Evolutionary conservation across 2,888 invertebrate species (phyloP), one percentile per base, ranked within the genome.

Genomic region (Cacoxenus indagator): DNA sequence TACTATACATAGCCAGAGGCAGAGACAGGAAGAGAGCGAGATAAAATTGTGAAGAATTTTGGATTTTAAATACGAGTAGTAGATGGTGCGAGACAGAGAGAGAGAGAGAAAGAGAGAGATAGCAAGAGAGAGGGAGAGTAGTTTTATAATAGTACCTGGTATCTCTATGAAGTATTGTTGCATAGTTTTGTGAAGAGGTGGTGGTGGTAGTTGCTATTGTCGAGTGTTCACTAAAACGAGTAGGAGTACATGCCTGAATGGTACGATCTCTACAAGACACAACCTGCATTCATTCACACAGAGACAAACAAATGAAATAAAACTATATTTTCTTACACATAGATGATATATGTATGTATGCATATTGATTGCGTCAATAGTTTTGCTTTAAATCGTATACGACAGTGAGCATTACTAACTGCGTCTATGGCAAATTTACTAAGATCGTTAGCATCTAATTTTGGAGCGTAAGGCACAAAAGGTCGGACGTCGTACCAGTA

Each of bases 231-330:
- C 74, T 83, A 78, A 45, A 48, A 73, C 84, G 83, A 77, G 70
- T 72, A 55, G 43, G 51, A 68, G 73, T 84, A 75, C 83, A 82
- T 83, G 84, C 84, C 85, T 76, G 82, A 76, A 73, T 73, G 71
- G 75, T 78, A 73, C 83, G 85, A 78, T 87, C 85, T 85, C 82
- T 86, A 85, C 84, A 83, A 73, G 81, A 76, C 82, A 85, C 83
- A 78, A 87, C 87, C 87, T 87, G 84, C 79, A 65, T 74, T 75
- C 73, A 65, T 70, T 70, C 62, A 66, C 54, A 66, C 65, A 68
- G 24, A 69, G n/a, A 19, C 46, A 31, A 54, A 31, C 43, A 43
- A 24, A 27, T 26, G 27, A 17, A 14, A 19, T 29, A 72, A 67
- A 26, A 59, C 22, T 14, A 59, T 19, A 48, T 26, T 22, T 37